phyloP scores from a whole-genome alignment of 2,888 invertebrate species.

The Caenorhabditis doughertyi region DNA sequence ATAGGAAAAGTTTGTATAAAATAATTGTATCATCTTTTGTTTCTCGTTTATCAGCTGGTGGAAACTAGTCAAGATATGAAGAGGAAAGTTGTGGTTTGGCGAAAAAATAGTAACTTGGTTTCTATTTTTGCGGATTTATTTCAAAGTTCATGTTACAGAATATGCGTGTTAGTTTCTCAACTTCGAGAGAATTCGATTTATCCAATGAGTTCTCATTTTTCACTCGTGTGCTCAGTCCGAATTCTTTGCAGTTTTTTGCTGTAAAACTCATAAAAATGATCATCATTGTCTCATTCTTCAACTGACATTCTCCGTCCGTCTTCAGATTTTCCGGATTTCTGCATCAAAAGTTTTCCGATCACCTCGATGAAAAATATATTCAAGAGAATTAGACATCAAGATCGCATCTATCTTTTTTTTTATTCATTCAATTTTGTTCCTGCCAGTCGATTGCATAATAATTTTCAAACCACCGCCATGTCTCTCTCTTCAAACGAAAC shows the following conservation, averaged over 20 bases:
- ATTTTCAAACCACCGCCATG: conserved; percentile 60
- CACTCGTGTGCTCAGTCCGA: too few species aligned
- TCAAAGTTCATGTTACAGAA: too few species aligned
- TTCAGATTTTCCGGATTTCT: background rate
- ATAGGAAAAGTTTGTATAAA: background rate
- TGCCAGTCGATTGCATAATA: conserved; percentile 60
- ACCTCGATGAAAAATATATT: background rate
- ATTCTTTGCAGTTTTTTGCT: too few species aligned
- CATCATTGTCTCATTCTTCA: too few species aligned
- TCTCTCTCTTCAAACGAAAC: conserved; percentile 47
- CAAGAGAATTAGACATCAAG: conserved; percentile 54
- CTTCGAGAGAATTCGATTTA: too few species aligned
- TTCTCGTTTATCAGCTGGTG: conserved; percentile 10
- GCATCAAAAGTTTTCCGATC: conserved; percentile 6
- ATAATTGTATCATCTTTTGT: conserved; percentile 16
- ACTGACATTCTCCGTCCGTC: too few species aligned
- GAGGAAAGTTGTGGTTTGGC: too few species aligned
- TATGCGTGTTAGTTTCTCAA: too few species aligned
- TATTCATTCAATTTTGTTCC: conserved; percentile 57
- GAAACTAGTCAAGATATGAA: conserved; percentile 3
- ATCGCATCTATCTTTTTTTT: conserved; percentile 1
- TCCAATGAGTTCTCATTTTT: too few species aligned
- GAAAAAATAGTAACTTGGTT: too few species aligned
- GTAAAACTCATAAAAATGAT: too few species aligned
- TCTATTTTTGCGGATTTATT: too few species aligned